Percentiles rank a stretch among this genome's conserved stretches.
Evolutionary conservation across 2,888 invertebrate species (phyloP).

Genomic region (Nomada fabriciana): DNA sequence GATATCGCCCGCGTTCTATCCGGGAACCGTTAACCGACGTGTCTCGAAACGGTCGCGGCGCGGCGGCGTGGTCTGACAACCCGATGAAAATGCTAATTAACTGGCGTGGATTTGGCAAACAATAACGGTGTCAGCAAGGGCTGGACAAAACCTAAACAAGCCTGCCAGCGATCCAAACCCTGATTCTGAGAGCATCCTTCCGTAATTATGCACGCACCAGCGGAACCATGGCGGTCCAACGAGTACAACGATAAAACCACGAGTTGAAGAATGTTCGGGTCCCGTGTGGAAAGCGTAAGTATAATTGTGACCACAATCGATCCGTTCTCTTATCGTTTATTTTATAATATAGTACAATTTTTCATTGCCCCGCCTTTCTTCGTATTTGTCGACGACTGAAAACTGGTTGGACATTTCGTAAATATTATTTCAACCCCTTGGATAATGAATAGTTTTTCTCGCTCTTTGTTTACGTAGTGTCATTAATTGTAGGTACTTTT

Average conservation of each 20-base stretch:
- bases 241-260: neutral
- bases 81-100: conserved; percentile 69
- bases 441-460: neutral
- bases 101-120: conserved; percentile 51
- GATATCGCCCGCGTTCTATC: conserved; percentile 6
- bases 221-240: conserved; percentile 1
- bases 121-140: conserved; percentile 40
- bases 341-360: neutral
- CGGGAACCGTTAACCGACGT: conserved; percentile 22
- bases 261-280: neutral
- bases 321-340: no score
- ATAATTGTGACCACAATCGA: no score
- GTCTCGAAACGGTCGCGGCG: conserved; percentile 9
- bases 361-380: neutral
- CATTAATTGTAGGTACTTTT: conserved; percentile 23
- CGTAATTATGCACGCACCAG: conserved; percentile 28
- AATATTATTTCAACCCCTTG: neutral
- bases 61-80: conserved; percentile 26
- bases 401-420: neutral
- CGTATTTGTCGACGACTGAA: no score
- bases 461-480: neutral
- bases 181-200: conserved; percentile 37
- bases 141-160: conserved; percentile 54
- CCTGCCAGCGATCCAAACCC: neutral
- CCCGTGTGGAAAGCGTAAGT: neutral